Base-by-base conservation (phyloP, 1,140 invertebrate genomes). In the Drosophila bocqueti region DNA sequence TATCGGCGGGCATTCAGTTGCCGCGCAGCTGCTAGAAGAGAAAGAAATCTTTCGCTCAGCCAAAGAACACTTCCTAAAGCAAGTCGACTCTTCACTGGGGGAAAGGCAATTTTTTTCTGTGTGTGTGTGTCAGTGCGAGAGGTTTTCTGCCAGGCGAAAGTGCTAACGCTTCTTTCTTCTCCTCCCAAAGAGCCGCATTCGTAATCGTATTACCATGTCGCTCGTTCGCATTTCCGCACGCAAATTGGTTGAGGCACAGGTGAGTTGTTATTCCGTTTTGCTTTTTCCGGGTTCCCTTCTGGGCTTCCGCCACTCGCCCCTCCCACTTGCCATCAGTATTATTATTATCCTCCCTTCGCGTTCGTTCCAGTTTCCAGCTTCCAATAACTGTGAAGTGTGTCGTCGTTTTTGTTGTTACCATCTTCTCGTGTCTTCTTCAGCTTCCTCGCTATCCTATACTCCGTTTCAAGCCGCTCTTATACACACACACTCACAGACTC, bases 211-310 rank as follows among this genome's bases (percentile, higher is more conserved):
- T 76, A 84, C 78, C 76, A 89, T 92, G 90, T 73, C 90, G 75
- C 6, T 92, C 50, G 79, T 68, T 75, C 90, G 90, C 85, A 92
- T 92, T 80, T 82, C 90, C 75, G 78, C 85, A 75, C 83, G 80
- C 72, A 92, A 92, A 82, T 76, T 91, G 79, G 71, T 68, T 72
- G 90, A 92, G 61, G 90, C 90, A 79, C 90, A 92, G 90, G 90
- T 92, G 83, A 92, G 90, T 84, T 73, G 36, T 59, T 61, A 42
- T 58, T 9, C 16, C 13, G 16, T 40, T 15, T 36, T 31, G 21
- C 15, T 5, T n/a, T 13, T 38, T 18, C 36, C 46, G 65, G 65
- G 63, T 50, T 21, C n/a, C 45, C 11, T 31, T 64, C 24, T 21
- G 59, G 24, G 34, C 13, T 13, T 45, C 16, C 4, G 7, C 40